These are phyloP conservation scores for Falco novaeseelandiae DNA, from an alignment of 2,797 vertebrate genomes.

Conservation along the genomic window DNA sequence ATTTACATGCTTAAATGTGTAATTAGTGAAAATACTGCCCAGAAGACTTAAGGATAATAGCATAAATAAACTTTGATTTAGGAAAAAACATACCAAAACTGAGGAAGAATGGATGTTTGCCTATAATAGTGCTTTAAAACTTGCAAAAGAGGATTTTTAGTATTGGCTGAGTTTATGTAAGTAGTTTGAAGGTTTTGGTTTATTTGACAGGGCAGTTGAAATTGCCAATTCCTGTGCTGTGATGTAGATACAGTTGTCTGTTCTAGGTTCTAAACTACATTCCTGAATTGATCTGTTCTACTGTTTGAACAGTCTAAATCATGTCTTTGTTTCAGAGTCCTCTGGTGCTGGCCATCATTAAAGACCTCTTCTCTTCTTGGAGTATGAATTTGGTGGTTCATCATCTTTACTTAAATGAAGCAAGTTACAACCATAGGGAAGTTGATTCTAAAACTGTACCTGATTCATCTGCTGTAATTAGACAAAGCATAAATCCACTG, in stretches of 20 bases:
- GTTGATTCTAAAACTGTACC: background rate
- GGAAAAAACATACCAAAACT: background rate
- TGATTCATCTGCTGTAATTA: conserved; percentile 19
- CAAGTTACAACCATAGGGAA: background rate
- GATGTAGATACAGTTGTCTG: background rate
- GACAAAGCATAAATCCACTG: conserved; percentile 57
- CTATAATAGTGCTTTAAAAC: background rate
- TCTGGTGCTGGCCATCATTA: conserved; percentile 71
- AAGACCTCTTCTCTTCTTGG: conserved; percentile 2
- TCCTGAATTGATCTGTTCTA: background rate
- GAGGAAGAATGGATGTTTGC: background rate
- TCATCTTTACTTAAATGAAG: conserved; percentile 24
- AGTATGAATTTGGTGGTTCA: background rate
- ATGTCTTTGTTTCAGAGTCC: conserved; percentile 54
- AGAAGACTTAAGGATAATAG: background rate
- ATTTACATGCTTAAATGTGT: background rate
- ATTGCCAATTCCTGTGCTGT: background rate
- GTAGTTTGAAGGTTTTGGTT: background rate
- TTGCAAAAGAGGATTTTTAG: background rate
- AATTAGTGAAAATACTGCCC: background rate
- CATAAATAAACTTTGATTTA: background rate
- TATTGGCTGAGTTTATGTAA: background rate
- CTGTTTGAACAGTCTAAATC: background rate
- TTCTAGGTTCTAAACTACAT: background rate
- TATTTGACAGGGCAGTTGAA: background rate